Evolutionary conservation across 1,140 invertebrate genomes (phyloP).

Genomic region (Thalassaphorura encarpata): DNA sequence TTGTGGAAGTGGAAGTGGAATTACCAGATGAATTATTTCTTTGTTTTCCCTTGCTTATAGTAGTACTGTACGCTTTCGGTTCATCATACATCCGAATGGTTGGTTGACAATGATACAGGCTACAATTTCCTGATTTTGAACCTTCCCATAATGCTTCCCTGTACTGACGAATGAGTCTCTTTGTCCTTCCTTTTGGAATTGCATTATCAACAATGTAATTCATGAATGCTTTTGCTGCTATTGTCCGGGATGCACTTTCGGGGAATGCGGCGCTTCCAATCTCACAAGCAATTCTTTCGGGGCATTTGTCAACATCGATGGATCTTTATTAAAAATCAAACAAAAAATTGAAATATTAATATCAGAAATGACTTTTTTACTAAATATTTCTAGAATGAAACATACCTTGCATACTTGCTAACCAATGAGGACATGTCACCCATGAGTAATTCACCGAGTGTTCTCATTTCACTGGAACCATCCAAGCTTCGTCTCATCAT

Average conservation of each 20-base stretch:
- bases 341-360: neutral
- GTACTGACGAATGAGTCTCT: neutral
- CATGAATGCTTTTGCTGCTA: constrained; percentile 7
- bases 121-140: constrained; percentile 6
- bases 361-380: neutral
- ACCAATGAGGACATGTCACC: constrained; percentile 6
- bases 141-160: constrained; percentile 17
- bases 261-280: constrained; percentile 7
- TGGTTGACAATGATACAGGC: constrained; percentile 14
- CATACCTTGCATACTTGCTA: constrained; percentile 15
- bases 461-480: neutral
- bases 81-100: constrained; percentile 1
- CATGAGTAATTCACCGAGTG: constrained; percentile 3
- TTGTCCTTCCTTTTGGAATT: constrained; percentile 11
- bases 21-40: too few relatives aligned
- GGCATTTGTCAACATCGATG: constrained; percentile 19
- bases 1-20: too few relatives aligned
- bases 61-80: too few relatives aligned
- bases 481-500: constrained; percentile 10
- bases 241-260: neutral
- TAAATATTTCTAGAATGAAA: neutral
- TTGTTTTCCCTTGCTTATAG: too few relatives aligned
- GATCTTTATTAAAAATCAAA: constrained; percentile 7
- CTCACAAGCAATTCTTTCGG: constrained; percentile 14
- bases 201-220: constrained; percentile 11